phyloP scores from a whole-genome alignment of 2,888 invertebrate genomes.

The Eilema caniola region DNA sequence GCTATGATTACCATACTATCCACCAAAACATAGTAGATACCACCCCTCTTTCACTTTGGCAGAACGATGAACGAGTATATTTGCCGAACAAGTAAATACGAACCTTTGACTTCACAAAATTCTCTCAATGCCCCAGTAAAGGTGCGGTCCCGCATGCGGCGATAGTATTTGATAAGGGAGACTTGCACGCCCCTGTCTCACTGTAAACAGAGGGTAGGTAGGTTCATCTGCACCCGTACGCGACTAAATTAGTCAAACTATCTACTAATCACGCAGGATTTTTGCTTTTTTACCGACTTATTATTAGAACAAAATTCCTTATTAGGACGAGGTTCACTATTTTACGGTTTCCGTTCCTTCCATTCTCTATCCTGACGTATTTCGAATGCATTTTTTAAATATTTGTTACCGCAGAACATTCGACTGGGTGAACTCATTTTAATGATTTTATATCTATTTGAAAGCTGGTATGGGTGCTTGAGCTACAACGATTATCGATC shows the following conservation, averaged over 20 bases:
- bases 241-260: background rate
- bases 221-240: background rate
- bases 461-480: too few relatives aligned
- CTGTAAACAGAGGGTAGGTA: background rate
- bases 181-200: background rate
- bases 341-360: too few relatives aligned
- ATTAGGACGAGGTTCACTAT: too few relatives aligned
- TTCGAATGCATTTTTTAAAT: too few relatives aligned
- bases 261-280: background rate
- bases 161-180: conserved; percentile 13
- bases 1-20: background rate
- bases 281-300: too few relatives aligned
- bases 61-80: background rate
- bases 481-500: too few relatives aligned
- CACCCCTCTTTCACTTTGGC: background rate
- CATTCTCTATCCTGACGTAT: too few relatives aligned
- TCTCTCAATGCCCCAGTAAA: background rate
- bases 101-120: conserved; percentile 12
- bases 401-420: too few relatives aligned
- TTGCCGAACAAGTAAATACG: conserved; percentile 3
- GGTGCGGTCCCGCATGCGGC: conserved; percentile 17
- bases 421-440: too few relatives aligned
- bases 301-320: too few relatives aligned
- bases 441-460: too few relatives aligned
- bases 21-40: background rate